Percentiles rank a stretch among this genome's conserved stretches.
Conservation (phyloP, 2,113 vertebrate genomes). For the Gavialis gangeticus region DNA sequence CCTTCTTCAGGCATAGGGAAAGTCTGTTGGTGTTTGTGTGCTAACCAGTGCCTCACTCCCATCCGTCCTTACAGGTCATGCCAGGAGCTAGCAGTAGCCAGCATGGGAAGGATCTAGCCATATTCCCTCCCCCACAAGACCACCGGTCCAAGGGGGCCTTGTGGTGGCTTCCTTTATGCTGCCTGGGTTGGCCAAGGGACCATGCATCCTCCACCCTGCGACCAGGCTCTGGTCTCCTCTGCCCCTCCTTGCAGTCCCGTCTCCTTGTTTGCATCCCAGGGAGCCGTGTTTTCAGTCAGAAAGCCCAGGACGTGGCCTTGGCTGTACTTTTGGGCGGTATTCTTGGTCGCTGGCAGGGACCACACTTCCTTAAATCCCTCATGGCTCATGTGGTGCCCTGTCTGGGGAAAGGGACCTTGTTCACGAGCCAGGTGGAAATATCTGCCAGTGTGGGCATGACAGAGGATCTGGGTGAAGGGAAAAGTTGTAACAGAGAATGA, state of each 20-base stretch:
- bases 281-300: neutral
- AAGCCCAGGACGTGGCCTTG: neutral
- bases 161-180: neutral
- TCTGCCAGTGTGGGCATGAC: neutral
- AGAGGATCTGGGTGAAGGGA: neutral
- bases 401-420: neutral
- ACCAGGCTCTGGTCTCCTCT: neutral
- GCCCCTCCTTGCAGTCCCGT: neutral
- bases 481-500: neutral
- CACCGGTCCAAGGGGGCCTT: neutral
- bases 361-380: neutral
- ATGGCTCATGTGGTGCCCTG: neutral
- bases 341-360: neutral
- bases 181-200: neutral
- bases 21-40: no score
- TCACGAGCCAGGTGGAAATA: neutral
- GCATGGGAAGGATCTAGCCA: neutral
- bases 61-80: rapidly evolving
- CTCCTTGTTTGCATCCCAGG: rapidly evolving
- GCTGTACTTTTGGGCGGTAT: neutral
- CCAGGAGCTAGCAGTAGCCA: neutral
- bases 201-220: rapidly evolving
- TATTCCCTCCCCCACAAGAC: neutral
- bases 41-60: neutral
- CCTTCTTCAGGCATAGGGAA: no score